Conservation (phyloP, 2,888 invertebrate species). For the Scaptomyza polygonia region DNA sequence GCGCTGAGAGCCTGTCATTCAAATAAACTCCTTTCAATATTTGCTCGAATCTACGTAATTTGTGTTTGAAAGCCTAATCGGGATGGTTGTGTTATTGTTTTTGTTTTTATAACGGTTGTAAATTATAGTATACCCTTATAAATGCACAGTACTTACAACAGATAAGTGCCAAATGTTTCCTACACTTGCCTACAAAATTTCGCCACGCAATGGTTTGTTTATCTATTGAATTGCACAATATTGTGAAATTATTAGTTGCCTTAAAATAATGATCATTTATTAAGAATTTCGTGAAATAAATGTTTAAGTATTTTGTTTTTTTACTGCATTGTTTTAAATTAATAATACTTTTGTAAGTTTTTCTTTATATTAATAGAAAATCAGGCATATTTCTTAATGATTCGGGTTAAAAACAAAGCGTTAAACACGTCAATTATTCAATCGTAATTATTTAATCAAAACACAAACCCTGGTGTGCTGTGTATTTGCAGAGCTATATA, state of each 20-base stretch:
- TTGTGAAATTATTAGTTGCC: slow-evolving; percentile 29
- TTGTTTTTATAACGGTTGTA: slow-evolving; percentile 35
- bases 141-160: slow-evolving; percentile 16
- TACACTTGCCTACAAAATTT: slow-evolving; percentile 11
- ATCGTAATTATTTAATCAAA: too few relatives aligned
- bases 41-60: slow-evolving; percentile 15
- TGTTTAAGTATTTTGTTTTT: not conserved
- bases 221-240: not conserved
- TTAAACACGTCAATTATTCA: too few relatives aligned
- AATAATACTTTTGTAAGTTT: too few relatives aligned
- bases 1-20: not conserved
- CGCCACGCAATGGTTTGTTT: not conserved
- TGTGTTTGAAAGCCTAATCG: slow-evolving; percentile 8
- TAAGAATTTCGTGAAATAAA: not conserved
- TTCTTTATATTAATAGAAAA: too few relatives aligned
- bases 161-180: slow-evolving; percentile 30
- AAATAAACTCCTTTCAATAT: slow-evolving; percentile 9
- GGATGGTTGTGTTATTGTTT: slow-evolving; percentile 1
- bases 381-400: too few relatives aligned
- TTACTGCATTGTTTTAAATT: not conserved
- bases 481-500: slow-evolving; percentile 3
- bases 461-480: slow-evolving; percentile 5
- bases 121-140: slow-evolving; percentile 41
- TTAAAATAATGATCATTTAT: not conserved
- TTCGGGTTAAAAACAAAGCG: too few relatives aligned